Base-by-base conservation (phyloP, 2,113 vertebrate species). In the Neotragus moschatus region DNA sequence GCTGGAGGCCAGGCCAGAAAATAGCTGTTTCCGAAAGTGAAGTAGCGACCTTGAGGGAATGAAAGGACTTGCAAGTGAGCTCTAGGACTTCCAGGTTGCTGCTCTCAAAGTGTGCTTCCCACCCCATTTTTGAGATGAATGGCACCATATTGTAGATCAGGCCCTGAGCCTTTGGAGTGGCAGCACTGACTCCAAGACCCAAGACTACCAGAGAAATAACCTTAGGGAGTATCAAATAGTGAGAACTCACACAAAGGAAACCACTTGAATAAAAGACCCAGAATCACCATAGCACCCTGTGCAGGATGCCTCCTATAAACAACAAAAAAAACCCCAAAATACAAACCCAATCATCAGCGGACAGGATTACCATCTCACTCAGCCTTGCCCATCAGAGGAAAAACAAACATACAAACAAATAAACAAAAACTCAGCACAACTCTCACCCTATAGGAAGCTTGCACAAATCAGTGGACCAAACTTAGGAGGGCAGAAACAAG, bases 251-350 rank as follows among this genome's bases (percentile, higher is more conserved):
- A 63, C 60, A 63, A 63, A 16, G 30, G 60, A 63, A 33, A 17
- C 60, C 60, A 33, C 60, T 63, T 63, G 30, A 63, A 63, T 63
- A 33, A 7, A 33, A 14, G 60, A 4, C 6, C 14, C 60, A 16
- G 60, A 63, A 33, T 63, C 60, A 63, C 14, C 30, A 33, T 33
- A 16, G 0, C 60, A 63, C 30, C 14, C 30, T 33, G 60, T 63
- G 60, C 60, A 33, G 60, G 60, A 63, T 63, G 14, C 14, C 60
- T 33, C 14, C 30, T 33, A 30, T 33, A 63, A 63, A 33, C 28
- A 61, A 61, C 14, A 33, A 30, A 0, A 30, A 33, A 8, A 33
- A 3, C 3, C 0, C n/a, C n/a, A 16, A 63, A 63, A 33, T 33
- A 33, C 30, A 33, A 63, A 63, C 30, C 30, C 6, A 63, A 33